phyloP scores from a whole-genome alignment of 2,888 invertebrate species.

The Euproctis similis region DNA sequence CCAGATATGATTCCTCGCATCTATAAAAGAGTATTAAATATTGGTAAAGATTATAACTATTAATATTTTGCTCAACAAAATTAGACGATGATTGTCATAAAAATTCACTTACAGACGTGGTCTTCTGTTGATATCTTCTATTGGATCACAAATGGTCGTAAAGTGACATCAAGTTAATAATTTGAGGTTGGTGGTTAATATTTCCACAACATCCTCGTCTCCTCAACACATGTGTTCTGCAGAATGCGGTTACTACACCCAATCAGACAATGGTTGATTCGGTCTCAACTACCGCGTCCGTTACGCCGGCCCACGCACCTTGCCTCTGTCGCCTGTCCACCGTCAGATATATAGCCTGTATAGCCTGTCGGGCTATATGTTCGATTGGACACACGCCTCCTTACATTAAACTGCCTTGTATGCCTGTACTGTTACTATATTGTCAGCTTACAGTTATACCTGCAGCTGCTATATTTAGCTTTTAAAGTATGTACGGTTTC shows the following conservation, averaged over 20 bases:
- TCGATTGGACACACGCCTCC: conserved; percentile 60
- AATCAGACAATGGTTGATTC: conserved; percentile 69
- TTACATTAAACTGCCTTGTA: conserved; percentile 48
- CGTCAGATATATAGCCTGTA: no score
- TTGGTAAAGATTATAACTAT: no score
- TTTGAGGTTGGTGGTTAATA: conserved; percentile 1
- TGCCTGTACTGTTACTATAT: conserved; percentile 47
- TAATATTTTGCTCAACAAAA: no score
- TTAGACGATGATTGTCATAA: no score
- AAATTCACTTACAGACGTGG: no score
- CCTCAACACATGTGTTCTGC: conserved; percentile 14
- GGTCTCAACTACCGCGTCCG: conserved; percentile 54
- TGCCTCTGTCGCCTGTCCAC: conserved; percentile 41
- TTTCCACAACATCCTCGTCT: conserved; percentile 10
- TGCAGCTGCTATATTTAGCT: no score
- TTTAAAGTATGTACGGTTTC: no score
- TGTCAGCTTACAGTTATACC: conserved; percentile 20
- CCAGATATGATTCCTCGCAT: no score
- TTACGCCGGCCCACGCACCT: conserved; percentile 66
- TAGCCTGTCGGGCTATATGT: conserved; percentile 46
- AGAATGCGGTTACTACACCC: conserved; percentile 61
- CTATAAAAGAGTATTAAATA: no score
- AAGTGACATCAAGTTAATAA: neutral
- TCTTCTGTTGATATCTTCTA: neutral
- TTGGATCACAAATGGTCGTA: neutral